Percentiles rank a stretch among this genome's conserved stretches.
phyloP scores from a whole-genome alignment of 2,888 invertebrate genomes.

The Aplocera efformata region DNA sequence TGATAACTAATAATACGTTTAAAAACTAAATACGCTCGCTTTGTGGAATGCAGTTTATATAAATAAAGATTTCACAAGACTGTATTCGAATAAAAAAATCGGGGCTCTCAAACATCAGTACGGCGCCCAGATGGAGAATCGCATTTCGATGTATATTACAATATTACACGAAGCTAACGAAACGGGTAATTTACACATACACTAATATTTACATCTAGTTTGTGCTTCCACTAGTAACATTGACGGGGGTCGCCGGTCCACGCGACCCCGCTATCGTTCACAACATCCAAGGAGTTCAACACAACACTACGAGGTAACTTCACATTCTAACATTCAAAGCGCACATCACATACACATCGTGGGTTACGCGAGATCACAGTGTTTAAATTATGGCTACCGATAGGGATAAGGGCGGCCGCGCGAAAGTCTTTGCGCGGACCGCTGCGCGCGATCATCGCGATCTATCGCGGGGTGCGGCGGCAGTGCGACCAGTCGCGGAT shows the following conservation, averaged over 20 bases:
- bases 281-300: conserved; percentile 41
- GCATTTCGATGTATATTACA: conserved; percentile 75
- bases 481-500: not conserved
- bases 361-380: conserved; percentile 75
- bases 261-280: conserved; percentile 34
- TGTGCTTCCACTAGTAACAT: conserved; percentile 70
- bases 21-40: conserved; percentile 65
- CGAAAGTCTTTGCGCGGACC: conserved; percentile 23
- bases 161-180: conserved; percentile 51
- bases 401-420: conserved; percentile 39
- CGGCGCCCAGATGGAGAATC: conserved; percentile 65
- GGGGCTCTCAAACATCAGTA: conserved; percentile 68
- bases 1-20: conserved; percentile 52
- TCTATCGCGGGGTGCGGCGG: not conserved
- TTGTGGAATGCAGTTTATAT: conserved; percentile 76
- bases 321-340: conserved; percentile 74
- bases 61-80: conserved; percentile 65
- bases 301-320: conserved; percentile 69
- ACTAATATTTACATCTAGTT: conserved; percentile 78
- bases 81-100: conserved; percentile 48
- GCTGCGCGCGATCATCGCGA: conserved; percentile 7
- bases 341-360: conserved; percentile 68
- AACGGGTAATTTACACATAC: conserved; percentile 71
- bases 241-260: conserved; percentile 37
- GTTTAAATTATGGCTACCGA: conserved; percentile 69